Percentiles rank a stretch among this genome's conserved stretches.
These are phyloP conservation scores for Fulmarus glacialis DNA, from an alignment of 2,113 vertebrate genomes.

Conservation along the genomic window DNA sequence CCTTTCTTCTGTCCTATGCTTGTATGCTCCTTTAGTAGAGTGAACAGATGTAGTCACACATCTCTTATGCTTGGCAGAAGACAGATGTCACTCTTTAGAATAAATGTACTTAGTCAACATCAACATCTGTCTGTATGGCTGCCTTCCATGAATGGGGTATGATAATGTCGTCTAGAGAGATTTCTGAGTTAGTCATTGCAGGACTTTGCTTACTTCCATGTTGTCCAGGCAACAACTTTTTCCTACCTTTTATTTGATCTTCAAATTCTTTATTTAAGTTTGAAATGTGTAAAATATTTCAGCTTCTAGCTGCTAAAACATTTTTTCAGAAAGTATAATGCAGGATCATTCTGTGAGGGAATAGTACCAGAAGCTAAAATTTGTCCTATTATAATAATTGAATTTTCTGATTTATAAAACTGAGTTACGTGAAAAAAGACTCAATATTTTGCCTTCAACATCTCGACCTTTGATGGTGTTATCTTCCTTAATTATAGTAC, in stretches of 20 bases:
- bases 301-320: neutral
- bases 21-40: conserved; percentile 49
- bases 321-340: neutral
- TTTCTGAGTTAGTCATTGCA: conserved; percentile 51
- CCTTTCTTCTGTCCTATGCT: conserved; percentile 63
- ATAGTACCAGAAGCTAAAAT: neutral
- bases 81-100: conserved; percentile 73
- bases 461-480: neutral
- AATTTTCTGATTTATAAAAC: neutral
- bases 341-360: neutral
- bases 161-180: conserved; percentile 50
- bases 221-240: conserved; percentile 66
- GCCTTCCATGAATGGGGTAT: conserved; percentile 26
- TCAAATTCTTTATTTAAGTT: neutral
- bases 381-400: neutral
- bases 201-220: conserved; percentile 45
- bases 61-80: conserved; percentile 66
- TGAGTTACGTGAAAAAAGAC: neutral
- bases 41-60: conserved; percentile 75
- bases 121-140: conserved; percentile 75
- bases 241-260: conserved; percentile 43
- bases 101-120: conserved; percentile 64
- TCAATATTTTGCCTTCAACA: neutral
- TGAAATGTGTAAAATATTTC: neutral
- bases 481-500: neutral